These are phyloP conservation scores for Sphenodon punctatus DNA, from an alignment of 2,797 vertebrate genomes.

Conservation along the genomic window DNA sequence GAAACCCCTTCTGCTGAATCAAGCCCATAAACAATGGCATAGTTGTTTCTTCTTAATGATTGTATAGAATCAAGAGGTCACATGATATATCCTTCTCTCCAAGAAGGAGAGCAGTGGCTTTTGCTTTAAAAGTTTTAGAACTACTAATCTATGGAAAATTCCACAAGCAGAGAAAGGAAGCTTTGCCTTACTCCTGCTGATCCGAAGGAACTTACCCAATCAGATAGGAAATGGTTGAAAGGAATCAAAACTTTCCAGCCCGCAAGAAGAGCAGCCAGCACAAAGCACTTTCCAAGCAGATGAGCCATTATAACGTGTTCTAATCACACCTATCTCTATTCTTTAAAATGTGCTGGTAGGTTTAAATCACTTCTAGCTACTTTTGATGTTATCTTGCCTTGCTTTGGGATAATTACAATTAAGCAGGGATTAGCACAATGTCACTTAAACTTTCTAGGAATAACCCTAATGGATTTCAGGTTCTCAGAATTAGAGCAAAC, in stretches of 20 bases:
- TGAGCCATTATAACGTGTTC: background rate
- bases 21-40: too few species aligned
- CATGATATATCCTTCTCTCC: too few species aligned
- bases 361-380: background rate
- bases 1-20: too few species aligned
- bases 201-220: too few species aligned
- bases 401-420: background rate
- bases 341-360: background rate
- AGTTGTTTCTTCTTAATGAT: too few species aligned
- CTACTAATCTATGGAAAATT: background rate
- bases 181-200: background rate
- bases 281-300: background rate
- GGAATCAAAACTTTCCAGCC: background rate
- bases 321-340: background rate
- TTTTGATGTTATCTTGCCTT: background rate
- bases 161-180: background rate
- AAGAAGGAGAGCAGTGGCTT: too few species aligned
- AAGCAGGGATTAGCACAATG: background rate
- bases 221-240: background rate
- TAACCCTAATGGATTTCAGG: background rate
- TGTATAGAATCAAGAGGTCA: too few species aligned
- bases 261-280: background rate
- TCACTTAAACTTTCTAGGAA: background rate
- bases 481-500: background rate
- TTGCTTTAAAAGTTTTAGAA: too few species aligned